phyloP scores from a whole-genome alignment of 2,113 vertebrate genomes.

The pig (Sus scrofa) region DNA sequence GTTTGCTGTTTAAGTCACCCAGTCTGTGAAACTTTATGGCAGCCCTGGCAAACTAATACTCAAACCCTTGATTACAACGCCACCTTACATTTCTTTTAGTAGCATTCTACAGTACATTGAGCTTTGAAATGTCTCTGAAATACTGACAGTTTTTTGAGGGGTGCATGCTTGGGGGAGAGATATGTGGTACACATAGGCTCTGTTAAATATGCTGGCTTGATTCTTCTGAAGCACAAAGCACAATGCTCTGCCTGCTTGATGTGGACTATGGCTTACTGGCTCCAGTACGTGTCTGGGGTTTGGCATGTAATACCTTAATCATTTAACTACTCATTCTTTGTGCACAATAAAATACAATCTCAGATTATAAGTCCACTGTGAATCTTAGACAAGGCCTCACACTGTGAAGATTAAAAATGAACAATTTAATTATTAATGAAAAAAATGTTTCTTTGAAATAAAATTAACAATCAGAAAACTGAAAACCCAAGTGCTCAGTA shows the following conservation, averaged over 20 bases:
- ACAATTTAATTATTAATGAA: background rate
- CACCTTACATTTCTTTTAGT: background rate
- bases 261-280: background rate
- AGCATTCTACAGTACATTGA: background rate
- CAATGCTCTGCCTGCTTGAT: background rate
- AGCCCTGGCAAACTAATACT: background rate
- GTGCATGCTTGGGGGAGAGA: accelerated
- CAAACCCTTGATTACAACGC: background rate
- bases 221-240: background rate
- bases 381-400: conserved; percentile 5
- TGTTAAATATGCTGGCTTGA: background rate
- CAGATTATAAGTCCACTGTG: background rate
- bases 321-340: background rate
- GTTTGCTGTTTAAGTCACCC: background rate
- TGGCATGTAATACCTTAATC: background rate
- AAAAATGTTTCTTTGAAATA: conserved; percentile 23
- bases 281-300: background rate
- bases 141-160: background rate
- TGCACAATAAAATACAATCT: background rate
- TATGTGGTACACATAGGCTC: background rate
- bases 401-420: conserved; percentile 16
- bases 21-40: background rate
- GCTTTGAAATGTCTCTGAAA: background rate
- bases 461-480: background rate
- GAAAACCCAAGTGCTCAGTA: background rate